Evolutionary conservation across 2,888 invertebrate species (phyloP).

Genomic region (Acrobasis repandana): DNA sequence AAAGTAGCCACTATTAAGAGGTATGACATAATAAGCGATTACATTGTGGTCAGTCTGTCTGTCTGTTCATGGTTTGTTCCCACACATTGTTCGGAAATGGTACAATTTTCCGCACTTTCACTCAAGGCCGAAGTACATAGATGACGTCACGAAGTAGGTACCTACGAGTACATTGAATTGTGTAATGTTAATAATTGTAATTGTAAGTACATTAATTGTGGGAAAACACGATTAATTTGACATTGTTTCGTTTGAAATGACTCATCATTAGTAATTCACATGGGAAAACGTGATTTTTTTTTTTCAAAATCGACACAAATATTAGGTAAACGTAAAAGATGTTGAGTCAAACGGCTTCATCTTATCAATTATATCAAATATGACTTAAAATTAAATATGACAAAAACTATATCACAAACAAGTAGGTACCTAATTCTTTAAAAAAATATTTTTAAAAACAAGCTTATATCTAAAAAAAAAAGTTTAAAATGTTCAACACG

Average conservation of each 20-base stretch:
- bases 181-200: not conserved
- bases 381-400: too few relatives aligned
- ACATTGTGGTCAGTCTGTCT: constrained; percentile 1
- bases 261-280: too few relatives aligned
- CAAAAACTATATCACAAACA: too few relatives aligned
- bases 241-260: not conserved
- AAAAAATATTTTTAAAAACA: too few relatives aligned
- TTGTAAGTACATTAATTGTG: not conserved
- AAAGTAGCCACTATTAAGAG: not conserved
- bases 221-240: not conserved
- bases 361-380: too few relatives aligned
- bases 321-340: too few relatives aligned
- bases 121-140: not conserved
- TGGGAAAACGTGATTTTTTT: too few relatives aligned
- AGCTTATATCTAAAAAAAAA: too few relatives aligned
- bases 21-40: constrained; percentile 8
- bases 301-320: too few relatives aligned
- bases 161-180: not conserved
- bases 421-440: too few relatives aligned
- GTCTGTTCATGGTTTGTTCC: constrained; percentile 1
- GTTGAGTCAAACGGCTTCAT: too few relatives aligned
- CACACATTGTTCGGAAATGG: not conserved
- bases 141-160: not conserved
- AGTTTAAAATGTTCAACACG: too few relatives aligned
- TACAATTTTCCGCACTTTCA: constrained; percentile 10